Base-by-base conservation (phyloP, 2,888 invertebrate genomes). In the Hemithea aestivaria region DNA sequence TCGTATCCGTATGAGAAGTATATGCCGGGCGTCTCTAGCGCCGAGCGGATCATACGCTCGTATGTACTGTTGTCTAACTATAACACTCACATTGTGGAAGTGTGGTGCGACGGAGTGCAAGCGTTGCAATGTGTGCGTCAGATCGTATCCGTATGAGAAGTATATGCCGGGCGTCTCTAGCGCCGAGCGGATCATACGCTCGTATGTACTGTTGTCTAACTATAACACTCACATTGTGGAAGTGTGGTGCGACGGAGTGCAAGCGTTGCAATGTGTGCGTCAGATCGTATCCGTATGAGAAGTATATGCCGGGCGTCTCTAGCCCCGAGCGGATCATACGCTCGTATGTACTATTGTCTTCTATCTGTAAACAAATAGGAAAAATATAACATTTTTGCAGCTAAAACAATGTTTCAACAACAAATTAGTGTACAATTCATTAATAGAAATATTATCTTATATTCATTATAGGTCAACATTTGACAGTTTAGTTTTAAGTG, bases 71-170 rank as follows among this genome's bases (percentile, higher is more conserved):
- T 21, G 10, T 11, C 7, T 36, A 22, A n/a, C n/a, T 30, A 8
- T 6, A n/a, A 10, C 53, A 32, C 20, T 37, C 54, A 92, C 92
- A 79, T 90, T 91, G 48, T 94, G 89, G 72, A 96, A 96, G 53
- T 96, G 95, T 0, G 95, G 93, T 0, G 94, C 90, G 35, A 94
- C 94, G 35, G 93, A 93, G 59, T 94, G 93, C 49, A 97, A 85
- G 48, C 97, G 88, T 74, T 99, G 98, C 71, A 97, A 89, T 0
- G 96, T 91, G 74, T 98, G 97, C 11, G 96, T 96, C 36, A 99
- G 79, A 80, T 99, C 99, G 66, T 96, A 96, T 1, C 95, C 93
- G 61, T 96, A 95, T 8, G 97, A 98, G 84, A 96, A 99, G 82
- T 98, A 99, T n/a, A 95, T 95, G 58, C 92, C 91, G 1, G 96